Evolutionary conservation across 2,113 vertebrate genomes (phyloP).

Genomic region (Eptatretus burgeri): DNA sequence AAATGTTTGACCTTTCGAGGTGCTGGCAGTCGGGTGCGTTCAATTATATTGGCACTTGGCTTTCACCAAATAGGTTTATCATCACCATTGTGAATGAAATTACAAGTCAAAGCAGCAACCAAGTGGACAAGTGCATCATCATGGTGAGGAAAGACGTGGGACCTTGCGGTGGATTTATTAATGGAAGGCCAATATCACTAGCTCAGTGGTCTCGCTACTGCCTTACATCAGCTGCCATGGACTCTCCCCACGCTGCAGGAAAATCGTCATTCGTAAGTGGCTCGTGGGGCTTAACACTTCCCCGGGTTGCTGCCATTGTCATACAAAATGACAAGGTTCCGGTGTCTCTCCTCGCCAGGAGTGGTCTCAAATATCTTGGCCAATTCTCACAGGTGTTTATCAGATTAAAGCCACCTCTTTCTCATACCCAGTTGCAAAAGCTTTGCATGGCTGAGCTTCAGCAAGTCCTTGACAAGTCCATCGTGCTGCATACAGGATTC

Average conservation of each 20-base stretch:
- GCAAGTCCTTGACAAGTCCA: neutral
- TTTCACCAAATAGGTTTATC: conserved; percentile 2
- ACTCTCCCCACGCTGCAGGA: neutral
- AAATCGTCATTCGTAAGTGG: neutral
- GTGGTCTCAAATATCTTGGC: neutral
- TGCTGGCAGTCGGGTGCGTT: neutral
- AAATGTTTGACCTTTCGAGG: neutral
- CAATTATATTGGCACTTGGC: conserved; percentile 2
- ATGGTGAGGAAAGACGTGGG: neutral
- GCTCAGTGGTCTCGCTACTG: conserved; percentile 5
- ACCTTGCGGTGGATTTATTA: conserved; percentile 1
- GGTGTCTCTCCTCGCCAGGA: neutral
- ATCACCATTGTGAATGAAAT: neutral
- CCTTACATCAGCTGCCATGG: neutral
- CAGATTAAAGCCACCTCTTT: neutral
- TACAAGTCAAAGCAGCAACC: neutral
- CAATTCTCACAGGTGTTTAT: neutral
- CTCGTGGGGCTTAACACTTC: conserved; percentile 1
- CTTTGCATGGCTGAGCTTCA: neutral
- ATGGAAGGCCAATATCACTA: neutral
- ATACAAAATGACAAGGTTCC: conserved; percentile 5
- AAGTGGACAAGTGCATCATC: neutral
- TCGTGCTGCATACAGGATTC: neutral
- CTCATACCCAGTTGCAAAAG: neutral
- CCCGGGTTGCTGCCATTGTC: neutral